Evolutionary conservation across 2,797 vertebrate genomes (phyloP).

Genomic region (Syngnathus rostellatus): DNA sequence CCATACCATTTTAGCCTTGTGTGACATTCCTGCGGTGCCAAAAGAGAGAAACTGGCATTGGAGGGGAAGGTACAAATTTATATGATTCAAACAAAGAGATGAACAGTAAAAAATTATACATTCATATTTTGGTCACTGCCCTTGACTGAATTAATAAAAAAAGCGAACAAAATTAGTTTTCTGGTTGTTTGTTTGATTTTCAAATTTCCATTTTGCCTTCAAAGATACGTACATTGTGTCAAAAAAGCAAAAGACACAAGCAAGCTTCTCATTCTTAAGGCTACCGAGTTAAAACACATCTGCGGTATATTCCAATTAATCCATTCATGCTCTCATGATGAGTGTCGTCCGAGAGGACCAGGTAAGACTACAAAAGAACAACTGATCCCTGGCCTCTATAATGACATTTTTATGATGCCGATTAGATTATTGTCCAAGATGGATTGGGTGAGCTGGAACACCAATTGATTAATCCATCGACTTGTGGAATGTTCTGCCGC

Average conservation of each 20-base stretch:
- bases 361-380: constrained; percentile 20
- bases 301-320: constrained; percentile 16
- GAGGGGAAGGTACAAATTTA: constrained; percentile 26
- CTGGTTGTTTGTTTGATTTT: constrained; percentile 19
- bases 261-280: constrained; percentile 15
- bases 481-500: constrained; percentile 58
- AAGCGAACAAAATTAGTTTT: constrained; percentile 19
- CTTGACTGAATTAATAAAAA: constrained; percentile 35
- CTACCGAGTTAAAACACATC: constrained; percentile 5
- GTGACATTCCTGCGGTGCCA: constrained; percentile 43
- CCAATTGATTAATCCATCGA: constrained; percentile 71
- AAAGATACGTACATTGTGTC: constrained; percentile 22
- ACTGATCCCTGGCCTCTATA: constrained; percentile 42
- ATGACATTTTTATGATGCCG: constrained; percentile 70
- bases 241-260: constrained; percentile 26
- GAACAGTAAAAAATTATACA: constrained; percentile 52
- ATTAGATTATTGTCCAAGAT: constrained; percentile 64
- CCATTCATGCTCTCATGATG: constrained; percentile 23
- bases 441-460: constrained; percentile 59
- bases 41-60: constrained; percentile 32
- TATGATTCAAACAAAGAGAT: constrained; percentile 46
- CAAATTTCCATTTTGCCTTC: constrained; percentile 25
- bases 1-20: constrained; percentile 43
- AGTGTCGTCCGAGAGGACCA: constrained; percentile 10
- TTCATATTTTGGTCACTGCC: constrained; percentile 58